Base-by-base conservation (phyloP, 2,888 invertebrate genomes). In the Caenorhabditis macrosperma region DNA sequence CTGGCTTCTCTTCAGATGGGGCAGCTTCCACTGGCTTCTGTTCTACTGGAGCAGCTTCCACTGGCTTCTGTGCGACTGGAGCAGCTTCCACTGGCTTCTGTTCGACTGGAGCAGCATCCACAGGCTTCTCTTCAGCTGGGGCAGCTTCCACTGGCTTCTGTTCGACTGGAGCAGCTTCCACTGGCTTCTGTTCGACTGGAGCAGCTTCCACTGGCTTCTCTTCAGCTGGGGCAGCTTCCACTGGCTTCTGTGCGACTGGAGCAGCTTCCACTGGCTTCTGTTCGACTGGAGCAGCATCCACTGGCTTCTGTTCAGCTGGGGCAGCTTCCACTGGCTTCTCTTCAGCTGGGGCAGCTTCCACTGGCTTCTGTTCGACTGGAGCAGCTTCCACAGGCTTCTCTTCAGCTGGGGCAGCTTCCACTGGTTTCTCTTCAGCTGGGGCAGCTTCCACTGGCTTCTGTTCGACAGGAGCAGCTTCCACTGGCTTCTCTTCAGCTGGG, bases 401-500 rank as follows among this genome's bases (percentile, higher is more conserved):
- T 28, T 72, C 64, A 41, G 54, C 64, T 33, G 55, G 55, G 15
- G 44, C 50, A 22, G 59, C 35, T 41, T 68, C 75, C 1, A 30
- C 69, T 61, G 38, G 57, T 24, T 22, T 38, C 38, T 61, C 55
- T 15, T 77, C 48, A n/a, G 17, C 44, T 60, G 55, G 44, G 54
- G n/a, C n/a, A n/a, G n/a, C n/a, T n/a, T n/a, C n/a, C n/a, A n/a
- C n/a, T 22, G 54, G 57, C 48, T 24, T 59, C 30, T 15, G 33
- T 22, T 15, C 7, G 28, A 20, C n/a, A 30, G 24, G 20, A 20
- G 59, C 46, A 12, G 12, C 38, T 30, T 61, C 59, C n/a, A 20
- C 72, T 22, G 64, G 55, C 26, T 17, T 28, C 22, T 52, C 41
- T 38, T 38, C 57, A 12, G 48, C 57, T 59, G 57, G 33, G 26